Base-by-base conservation (phyloP, 2,113 vertebrate genomes). In the Myotis lucifugus region DNA sequence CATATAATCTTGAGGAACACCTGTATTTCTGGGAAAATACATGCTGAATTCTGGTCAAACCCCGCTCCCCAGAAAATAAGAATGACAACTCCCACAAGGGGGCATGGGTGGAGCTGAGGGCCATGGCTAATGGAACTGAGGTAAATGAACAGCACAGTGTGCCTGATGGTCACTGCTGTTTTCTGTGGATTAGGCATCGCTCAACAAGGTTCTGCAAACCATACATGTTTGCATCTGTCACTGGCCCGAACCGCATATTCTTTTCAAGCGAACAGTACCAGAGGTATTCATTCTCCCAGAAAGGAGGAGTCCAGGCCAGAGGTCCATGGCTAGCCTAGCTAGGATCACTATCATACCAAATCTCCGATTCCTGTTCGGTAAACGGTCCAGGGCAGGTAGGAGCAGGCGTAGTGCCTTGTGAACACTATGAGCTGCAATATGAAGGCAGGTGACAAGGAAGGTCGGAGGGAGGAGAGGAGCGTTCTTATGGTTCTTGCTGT, bases 221-320 rank as follows among this genome's bases (percentile, higher is more conserved):
- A 96, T 85, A 96, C 97, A 95, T 96, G 98, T 98, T 90, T 98
- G 97, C 96, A 97, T 93, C 96, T 95, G 91, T 78, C 92, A 97
- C 97, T 94, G 85, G 90, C 95, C 97, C 76, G 23, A 93, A 94
- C 3, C 52, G 95, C 96, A 94, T 92, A 95, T 97, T 97, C 96
- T 96, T 82, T 87, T 69, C 92, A 88, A 74, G 93, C 93, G 88
- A 93, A 85, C 95, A 93, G 90, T 90, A 94, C 93, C 85, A 96
- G 85, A 94, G 94, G 79, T 82, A 85, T 95, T 96, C 90, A 78
- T 95, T 96, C 93, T 94, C 97, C 96, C 96, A 93, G 96, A 81
- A 95, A 90, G 93, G 85, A 96, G 89, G 77, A 90, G 95, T 97
- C 93, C 95, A 72, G 85, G 95, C 95, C 96, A 97, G 95, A 61